phyloP scores from a whole-genome alignment of 2,888 invertebrate species.

The Aelia acuminata region DNA sequence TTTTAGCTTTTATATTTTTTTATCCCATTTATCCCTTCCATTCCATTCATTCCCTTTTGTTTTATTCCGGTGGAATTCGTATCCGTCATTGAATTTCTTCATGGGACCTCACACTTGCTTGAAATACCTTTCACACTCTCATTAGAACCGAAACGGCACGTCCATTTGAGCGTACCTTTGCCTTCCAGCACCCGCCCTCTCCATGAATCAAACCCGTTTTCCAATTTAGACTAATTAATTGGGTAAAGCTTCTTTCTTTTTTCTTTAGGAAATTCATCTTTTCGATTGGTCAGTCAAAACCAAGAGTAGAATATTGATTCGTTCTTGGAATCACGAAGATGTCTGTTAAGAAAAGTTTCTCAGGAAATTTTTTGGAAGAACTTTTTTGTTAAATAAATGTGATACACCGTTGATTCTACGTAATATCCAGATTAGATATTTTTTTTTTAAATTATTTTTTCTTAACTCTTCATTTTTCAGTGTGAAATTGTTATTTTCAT shows the following conservation, averaged over 20 bases:
- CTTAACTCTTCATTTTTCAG: no score
- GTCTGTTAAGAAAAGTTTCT: not conserved
- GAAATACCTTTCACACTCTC: constrained; percentile 48
- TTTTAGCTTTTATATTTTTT: constrained; percentile 24
- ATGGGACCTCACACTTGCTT: constrained; percentile 44
- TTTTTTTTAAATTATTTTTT: no score
- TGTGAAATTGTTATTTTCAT: no score
- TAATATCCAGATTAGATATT: no score
- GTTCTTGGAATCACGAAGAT: not conserved
- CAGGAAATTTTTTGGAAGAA: not conserved
- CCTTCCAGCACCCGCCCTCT: not conserved
- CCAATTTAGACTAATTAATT: constrained; percentile 36
- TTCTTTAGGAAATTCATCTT: constrained; percentile 3
- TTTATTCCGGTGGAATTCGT: constrained; percentile 35
- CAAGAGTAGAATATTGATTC: not conserved
- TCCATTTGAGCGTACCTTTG: constrained; percentile 24
- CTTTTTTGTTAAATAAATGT: not conserved
- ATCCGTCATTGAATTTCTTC: constrained; percentile 43
- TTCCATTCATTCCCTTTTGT: constrained; percentile 44
- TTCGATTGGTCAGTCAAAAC: not conserved
- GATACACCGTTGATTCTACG: no score
- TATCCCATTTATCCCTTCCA: not conserved
- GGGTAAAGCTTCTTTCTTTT: not conserved
- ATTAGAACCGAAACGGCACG: constrained; percentile 32
- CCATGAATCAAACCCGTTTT: constrained; percentile 45